Evolutionary conservation across 2,888 invertebrate genomes (phyloP).

Genomic region (Argyresthia goedartella): DNA sequence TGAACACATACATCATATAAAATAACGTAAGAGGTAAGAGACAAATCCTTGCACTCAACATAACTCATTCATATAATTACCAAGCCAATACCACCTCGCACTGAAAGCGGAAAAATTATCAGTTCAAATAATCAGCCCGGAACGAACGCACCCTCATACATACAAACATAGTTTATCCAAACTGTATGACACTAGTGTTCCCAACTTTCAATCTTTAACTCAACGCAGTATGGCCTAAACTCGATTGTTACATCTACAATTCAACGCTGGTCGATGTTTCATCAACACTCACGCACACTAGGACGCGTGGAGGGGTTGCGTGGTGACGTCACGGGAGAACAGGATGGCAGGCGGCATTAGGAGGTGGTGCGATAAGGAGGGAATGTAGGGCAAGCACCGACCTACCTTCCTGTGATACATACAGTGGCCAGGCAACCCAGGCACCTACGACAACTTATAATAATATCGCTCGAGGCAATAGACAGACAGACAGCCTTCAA

Average conservation of each 20-base stretch:
- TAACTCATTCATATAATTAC: too few species aligned
- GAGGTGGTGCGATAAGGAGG: constrained; percentile 27
- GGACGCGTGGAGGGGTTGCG: constrained; percentile 33
- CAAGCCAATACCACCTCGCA: too few species aligned
- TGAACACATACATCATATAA: too few species aligned
- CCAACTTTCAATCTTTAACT: neutral
- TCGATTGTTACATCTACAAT: neutral
- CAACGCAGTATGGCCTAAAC: neutral
- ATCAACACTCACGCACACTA: constrained; percentile 37
- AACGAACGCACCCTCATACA: neutral
- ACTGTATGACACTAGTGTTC: too few species aligned
- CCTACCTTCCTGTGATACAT: constrained; percentile 50
- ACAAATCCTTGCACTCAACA: too few species aligned
- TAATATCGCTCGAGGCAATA: constrained; percentile 25
- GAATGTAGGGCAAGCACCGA: constrained; percentile 68
- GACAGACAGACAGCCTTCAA: constrained; percentile 19
- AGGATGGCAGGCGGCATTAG: constrained; percentile 23
- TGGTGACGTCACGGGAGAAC: constrained; percentile 56
- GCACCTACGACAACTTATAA: constrained; percentile 46
- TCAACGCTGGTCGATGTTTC: constrained; percentile 8
- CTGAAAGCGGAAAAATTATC: neutral
- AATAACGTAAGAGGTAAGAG: too few species aligned
- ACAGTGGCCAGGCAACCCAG: constrained; percentile 25
- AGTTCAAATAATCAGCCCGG: neutral
- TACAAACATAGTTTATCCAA: neutral